A percentile compares a stretch with the other conserved stretches of the same genome.
phyloP scores from a whole-genome alignment of 2,888 invertebrate species.

The Aphrophora alni region DNA sequence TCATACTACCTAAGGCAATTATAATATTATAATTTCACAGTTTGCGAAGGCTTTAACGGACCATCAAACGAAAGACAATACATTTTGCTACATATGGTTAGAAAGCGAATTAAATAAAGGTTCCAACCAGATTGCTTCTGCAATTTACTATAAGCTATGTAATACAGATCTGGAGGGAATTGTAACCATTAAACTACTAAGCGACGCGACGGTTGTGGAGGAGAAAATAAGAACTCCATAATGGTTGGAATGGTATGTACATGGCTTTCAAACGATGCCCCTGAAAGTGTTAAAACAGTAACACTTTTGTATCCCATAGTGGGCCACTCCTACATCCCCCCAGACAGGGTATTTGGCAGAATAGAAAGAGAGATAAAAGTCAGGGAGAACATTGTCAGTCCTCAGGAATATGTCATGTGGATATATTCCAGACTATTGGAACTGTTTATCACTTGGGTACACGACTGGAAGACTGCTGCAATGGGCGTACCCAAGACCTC shows the following conservation, averaged over 20 bases:
- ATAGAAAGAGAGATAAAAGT: slow-evolving; percentile 18
- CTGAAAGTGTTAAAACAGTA: slow-evolving; percentile 38
- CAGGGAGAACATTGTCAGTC: slow-evolving; percentile 15
- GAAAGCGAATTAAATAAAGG: too few species aligned
- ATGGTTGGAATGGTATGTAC: slow-evolving; percentile 10
- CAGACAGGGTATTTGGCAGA: slow-evolving; percentile 44
- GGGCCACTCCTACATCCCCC: slow-evolving; percentile 51
- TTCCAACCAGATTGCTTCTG: too few species aligned
- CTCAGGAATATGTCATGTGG: slow-evolving; percentile 7
- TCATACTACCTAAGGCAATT: too few species aligned
- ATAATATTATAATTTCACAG: slow-evolving; percentile 54
- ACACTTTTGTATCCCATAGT: slow-evolving; percentile 51
- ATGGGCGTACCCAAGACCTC: neutral
- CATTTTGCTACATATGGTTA: too few species aligned
- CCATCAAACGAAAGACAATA: too few species aligned
- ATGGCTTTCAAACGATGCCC: slow-evolving; percentile 6
- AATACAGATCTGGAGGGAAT: too few species aligned
- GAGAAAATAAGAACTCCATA: slow-evolving; percentile 10
- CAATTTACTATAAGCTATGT: too few species aligned
- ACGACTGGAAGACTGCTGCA: neutral
- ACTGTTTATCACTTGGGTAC: slow-evolving; percentile 10
- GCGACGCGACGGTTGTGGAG: too few species aligned
- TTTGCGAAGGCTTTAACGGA: too few species aligned
- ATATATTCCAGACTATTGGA: slow-evolving; percentile 1
- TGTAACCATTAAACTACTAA: too few species aligned